These are phyloP conservation scores for Drosophila lacteicornis DNA, from an alignment of 1,140 invertebrate species.

Conservation along the genomic window DNA sequence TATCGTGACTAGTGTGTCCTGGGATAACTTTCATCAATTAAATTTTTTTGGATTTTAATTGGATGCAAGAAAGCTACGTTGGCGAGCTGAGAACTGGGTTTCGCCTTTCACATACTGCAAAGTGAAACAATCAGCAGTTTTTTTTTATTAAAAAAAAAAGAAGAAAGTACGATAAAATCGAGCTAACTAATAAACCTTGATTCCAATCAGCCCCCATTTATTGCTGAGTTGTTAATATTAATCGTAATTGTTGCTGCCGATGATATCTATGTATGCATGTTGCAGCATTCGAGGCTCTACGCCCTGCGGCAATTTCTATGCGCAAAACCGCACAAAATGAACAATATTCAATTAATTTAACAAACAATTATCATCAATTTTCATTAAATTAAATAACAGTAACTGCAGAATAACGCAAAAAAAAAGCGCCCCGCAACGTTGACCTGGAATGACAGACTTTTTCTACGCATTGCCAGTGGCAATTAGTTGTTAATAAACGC, in stretches of 20 bases:
- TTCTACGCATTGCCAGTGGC: constrained; percentile 38
- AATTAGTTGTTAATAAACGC: constrained; percentile 61
- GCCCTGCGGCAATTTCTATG: constrained; percentile 42
- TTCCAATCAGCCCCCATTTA: constrained; percentile 23
- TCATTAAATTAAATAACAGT: constrained; percentile 64
- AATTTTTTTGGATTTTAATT: constrained; percentile 50
- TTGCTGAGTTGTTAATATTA: constrained; percentile 30
- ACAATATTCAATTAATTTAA: constrained; percentile 65
- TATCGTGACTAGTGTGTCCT: background rate
- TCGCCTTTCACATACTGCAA: background rate
- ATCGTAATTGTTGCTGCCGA: constrained; percentile 44
- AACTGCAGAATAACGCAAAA: constrained; percentile 7
- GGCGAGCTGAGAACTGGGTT: background rate
- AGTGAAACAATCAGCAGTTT: background rate
- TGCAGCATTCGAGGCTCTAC: constrained; percentile 13
- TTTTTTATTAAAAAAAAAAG: background rate
- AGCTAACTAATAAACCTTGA: constrained; percentile 28
- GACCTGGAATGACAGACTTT: constrained; percentile 28
- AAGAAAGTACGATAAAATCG: no score
- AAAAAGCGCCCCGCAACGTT: background rate
- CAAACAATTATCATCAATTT: constrained; percentile 71
- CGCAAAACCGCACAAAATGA: constrained; percentile 38
- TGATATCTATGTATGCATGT: constrained; percentile 24
- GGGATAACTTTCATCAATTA: constrained; percentile 39
- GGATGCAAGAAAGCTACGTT: constrained; percentile 10